A percentile compares a stretch with the other conserved stretches of the same genome.
Evolutionary conservation across 2,797 vertebrate species (phyloP).

Genomic region (Masticophis lateralis): DNA sequence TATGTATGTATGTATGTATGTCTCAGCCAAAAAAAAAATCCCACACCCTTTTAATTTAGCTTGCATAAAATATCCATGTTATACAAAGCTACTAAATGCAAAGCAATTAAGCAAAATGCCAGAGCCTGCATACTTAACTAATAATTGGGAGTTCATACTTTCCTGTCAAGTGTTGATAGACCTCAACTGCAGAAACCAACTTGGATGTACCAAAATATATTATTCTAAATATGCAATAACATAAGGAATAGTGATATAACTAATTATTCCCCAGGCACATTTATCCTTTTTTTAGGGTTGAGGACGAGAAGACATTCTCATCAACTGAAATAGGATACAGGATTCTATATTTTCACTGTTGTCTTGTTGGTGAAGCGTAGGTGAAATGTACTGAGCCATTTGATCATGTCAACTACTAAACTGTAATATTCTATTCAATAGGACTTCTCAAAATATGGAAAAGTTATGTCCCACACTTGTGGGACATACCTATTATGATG

Average conservation of each 20-base stretch:
- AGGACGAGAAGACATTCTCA: neutral
- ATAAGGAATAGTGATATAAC: neutral
- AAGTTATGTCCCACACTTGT: neutral
- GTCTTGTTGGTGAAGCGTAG: neutral
- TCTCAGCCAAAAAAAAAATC: no score
- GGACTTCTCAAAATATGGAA: neutral
- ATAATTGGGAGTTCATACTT: neutral
- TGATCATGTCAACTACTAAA: neutral
- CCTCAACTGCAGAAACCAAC: neutral
- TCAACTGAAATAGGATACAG: neutral
- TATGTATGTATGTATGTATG: no score
- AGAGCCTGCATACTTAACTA: neutral
- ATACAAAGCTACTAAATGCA: neutral
- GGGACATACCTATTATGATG: neutral
- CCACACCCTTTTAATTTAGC: neutral
- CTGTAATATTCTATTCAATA: neutral
- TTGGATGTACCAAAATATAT: neutral
- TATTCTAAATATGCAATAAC: neutral
- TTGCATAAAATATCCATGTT: neutral
- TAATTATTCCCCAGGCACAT: neutral
- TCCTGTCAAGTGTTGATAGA: neutral
- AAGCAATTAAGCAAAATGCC: neutral
- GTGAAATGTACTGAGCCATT: neutral
- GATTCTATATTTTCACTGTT: neutral
- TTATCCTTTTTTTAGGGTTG: neutral